A percentile compares a stretch with the other conserved stretches of the same genome.
phyloP scores from a whole-genome alignment of 2,113 vertebrate species.

The Gasterosteus aculeatus region DNA sequence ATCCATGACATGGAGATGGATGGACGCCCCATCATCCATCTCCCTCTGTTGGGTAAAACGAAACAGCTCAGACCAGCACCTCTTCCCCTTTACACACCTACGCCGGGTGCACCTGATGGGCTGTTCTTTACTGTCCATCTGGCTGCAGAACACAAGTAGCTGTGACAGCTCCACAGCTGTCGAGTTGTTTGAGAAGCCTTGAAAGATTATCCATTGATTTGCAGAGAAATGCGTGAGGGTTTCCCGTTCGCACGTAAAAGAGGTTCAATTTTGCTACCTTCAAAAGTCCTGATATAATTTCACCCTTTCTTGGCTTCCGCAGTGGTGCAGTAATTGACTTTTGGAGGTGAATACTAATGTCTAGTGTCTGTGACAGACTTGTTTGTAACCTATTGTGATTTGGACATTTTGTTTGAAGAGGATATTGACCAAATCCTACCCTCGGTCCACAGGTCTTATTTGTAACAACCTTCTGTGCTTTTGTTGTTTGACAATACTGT shows the following conservation, averaged over 20 bases:
- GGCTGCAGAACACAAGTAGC: constrained; percentile 40
- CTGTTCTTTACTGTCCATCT: constrained; percentile 29
- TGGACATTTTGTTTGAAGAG: background rate
- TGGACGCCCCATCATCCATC: constrained; percentile 39
- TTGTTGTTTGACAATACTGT: constrained; percentile 20
- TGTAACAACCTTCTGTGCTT: background rate
- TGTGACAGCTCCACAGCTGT: background rate
- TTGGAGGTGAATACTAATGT: constrained; percentile 37
- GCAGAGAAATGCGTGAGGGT: constrained; percentile 3
- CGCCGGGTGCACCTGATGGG: constrained; percentile 46
- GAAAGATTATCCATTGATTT: constrained; percentile 3
- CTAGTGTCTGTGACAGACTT: constrained; percentile 4
- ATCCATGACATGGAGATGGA: constrained; percentile 19
- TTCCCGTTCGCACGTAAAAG: background rate
- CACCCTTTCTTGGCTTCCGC: constrained; percentile 11
- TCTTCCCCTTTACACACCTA: background rate
- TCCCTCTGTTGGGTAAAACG: constrained; percentile 26
- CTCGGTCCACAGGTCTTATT: constrained; percentile 6
- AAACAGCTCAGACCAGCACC: constrained; percentile 4
- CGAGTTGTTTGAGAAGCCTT: constrained; percentile 10
- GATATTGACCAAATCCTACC: background rate
- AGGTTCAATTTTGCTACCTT: constrained; percentile 7
- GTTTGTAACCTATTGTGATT: background rate
- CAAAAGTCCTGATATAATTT: constrained; percentile 31
- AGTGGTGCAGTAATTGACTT: constrained; percentile 28